Evolutionary conservation across 1,140 invertebrate genomes (phyloP), one percentile per base, ranked within the genome.

Genomic region (Cryptotermes secundus): DNA sequence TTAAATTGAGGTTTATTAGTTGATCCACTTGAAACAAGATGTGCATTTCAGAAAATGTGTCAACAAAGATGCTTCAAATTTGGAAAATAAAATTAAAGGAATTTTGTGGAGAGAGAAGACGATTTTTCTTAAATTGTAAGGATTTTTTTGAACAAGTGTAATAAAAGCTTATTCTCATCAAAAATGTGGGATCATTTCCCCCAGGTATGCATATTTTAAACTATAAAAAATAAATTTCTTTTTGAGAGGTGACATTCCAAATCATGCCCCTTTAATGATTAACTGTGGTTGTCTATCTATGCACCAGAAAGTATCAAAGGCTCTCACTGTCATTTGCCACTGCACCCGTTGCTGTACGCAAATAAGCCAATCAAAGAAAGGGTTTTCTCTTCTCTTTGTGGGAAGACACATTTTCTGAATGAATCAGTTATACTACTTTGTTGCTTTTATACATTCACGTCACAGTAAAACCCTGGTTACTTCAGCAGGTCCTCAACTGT

Each of bases 331-430:
- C 59, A 72, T 72, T 72, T 45, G 42, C 45, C 35, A 53, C 38
- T 82, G n/a, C 38, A 82, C 81, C 38, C 24, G 31, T 53, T 82
- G 45, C 19, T 19, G n/a, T 82, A 82, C 38, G 81, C n/a, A n/a
- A 82, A 82, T 45, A 82, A 82, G 81, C 81, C 81, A 82, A 82
- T 82, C 81, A 82, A 82, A 82, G 36, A 45, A 72, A 45, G 81
- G 81, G 81, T 82, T 82, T 82, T 42, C 53, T 82, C 81, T 82
- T 90, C 88, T 93, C 91, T 93, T 91, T 94, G 94, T 95, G 94
- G 94, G 93, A 95, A 95, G 94, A 96, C 94, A 95, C 94, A 96
- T 96, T 96, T 96, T 96, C 95, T 95, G 95, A 94, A 90, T 88
- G 87, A 79, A 59, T 35, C 16, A 72, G 72, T 35, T 82, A n/a